phyloP scores from a whole-genome alignment of 1,140 invertebrate genomes.

The Orchestia grillus region DNA sequence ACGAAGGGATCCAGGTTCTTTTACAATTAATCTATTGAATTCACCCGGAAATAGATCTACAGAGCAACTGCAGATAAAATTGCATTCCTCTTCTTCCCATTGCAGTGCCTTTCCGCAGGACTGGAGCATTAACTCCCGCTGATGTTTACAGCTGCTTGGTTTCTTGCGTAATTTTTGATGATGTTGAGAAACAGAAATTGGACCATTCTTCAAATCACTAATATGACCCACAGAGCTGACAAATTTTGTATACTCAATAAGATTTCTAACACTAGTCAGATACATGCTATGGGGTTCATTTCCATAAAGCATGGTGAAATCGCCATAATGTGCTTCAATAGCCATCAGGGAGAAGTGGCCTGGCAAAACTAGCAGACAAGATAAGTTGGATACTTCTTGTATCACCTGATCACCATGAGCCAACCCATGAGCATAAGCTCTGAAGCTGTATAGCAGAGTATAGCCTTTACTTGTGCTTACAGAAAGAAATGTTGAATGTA shows the following conservation, averaged over 20 bases:
- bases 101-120: neutral
- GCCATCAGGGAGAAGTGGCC: neutral
- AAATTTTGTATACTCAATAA: neutral
- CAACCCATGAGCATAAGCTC: too few relatives aligned
- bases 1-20: neutral
- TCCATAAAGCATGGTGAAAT: constrained; percentile 24
- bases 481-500: neutral
- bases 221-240: neutral
- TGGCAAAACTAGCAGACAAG: constrained; percentile 11
- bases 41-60: neutral
- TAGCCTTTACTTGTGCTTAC: constrained; percentile 12
- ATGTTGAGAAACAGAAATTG: neutral
- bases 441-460: constrained; percentile 1
- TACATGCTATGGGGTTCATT: constrained; percentile 36
- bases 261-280: neutral
- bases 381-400: neutral
- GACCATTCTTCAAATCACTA: neutral
- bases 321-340: neutral
- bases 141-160: neutral
- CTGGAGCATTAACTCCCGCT: neutral
- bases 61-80: constrained; percentile 29
- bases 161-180: neutral
- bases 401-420: neutral
- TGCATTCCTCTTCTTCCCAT: constrained; percentile 22
- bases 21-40: neutral